Percentiles rank a stretch among this genome's conserved stretches.
These are phyloP conservation scores for Helicoverpa armigera DNA, from an alignment of 1,140 invertebrate species.

Conservation along the genomic window DNA sequence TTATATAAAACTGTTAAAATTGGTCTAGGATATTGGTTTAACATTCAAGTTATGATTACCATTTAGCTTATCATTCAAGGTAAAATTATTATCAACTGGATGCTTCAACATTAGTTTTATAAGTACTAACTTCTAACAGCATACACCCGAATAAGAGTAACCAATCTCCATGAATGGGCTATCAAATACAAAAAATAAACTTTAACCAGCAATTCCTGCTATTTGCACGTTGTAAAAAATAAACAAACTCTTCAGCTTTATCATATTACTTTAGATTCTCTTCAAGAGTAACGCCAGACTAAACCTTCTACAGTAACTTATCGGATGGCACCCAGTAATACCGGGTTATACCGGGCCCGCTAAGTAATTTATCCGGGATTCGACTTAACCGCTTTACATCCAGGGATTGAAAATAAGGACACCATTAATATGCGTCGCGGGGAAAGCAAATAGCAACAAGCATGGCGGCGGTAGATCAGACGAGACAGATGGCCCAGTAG, in stretches of 20 bases:
- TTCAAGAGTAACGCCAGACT: not conserved
- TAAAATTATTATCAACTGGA: too few species aligned
- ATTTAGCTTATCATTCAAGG: too few species aligned
- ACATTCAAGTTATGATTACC: too few species aligned
- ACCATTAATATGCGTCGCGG: conserved; percentile 76
- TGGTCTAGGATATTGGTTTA: too few species aligned
- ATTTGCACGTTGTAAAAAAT: not conserved
- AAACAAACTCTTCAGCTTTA: not conserved
- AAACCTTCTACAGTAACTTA: conserved; percentile 29
- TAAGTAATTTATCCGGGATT: conserved; percentile 78
- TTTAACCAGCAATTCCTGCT: too few species aligned
- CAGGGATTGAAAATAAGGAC: conserved; percentile 78
- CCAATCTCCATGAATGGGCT: too few species aligned
- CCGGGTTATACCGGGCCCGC: conserved; percentile 58
- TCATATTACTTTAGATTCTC: not conserved
- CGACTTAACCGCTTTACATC: conserved; percentile 73
- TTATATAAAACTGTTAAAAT: too few species aligned
- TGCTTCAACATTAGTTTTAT: too few species aligned
- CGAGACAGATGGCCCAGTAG: conserved; percentile 23
- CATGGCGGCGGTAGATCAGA: conserved; percentile 47
- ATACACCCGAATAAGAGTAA: too few species aligned
- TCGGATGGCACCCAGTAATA: conserved; percentile 49
- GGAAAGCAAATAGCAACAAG: conserved; percentile 72
- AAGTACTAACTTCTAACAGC: too few species aligned
- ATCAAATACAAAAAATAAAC: too few species aligned